Evolutionary conservation across 2,888 invertebrate genomes (phyloP), one percentile per base, ranked within the genome.

Genomic region (Cistogaster globosa): DNA sequence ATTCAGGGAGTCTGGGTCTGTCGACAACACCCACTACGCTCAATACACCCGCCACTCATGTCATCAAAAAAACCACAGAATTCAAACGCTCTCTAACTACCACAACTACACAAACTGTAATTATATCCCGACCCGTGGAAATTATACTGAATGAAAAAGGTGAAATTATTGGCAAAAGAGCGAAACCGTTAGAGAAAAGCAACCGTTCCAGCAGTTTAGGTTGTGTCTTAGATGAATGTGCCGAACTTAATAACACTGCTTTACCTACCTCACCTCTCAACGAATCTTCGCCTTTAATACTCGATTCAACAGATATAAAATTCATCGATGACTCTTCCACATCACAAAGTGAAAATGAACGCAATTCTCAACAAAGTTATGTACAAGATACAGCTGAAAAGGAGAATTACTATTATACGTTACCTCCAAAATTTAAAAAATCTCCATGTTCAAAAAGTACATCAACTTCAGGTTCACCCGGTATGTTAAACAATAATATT

Each of bases 271-370:
- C 78, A 0, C 58, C 82, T 0, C 42, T 60, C 6, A 82, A 74
- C 38, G 78, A 79, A 55, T 85, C 85, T 0, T 75, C 82, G 0
- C 82, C 85, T 20, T 55, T 85, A 58, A 82, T 85, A 51, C 60
- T 85, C 53, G 85, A 85, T 32, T 78, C 85, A 12, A 53, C 32
- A 1, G 92, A 92, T 81, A 88, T 92, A 55, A 88, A 89, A 80
- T 92, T 90, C 86, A 92, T 92, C 75, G 92, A 92, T 83, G 92
- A 92, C 86, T 92, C 90, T 80, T 92, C 92, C 36, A 91, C 91
- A 71, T 90, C 90, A 60, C 91, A 90, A 57, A 92, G 91, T 81
- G 92, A 92, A 84, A 90, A 89, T 58, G 90, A 91, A 80, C 89
- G 90, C 18, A 90, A 89, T 72, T 88, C 87, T 32, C 86, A 88